These are phyloP conservation scores for Drosophila navojoa DNA, from an alignment of 1,140 invertebrate species.

Conservation along the genomic window DNA sequence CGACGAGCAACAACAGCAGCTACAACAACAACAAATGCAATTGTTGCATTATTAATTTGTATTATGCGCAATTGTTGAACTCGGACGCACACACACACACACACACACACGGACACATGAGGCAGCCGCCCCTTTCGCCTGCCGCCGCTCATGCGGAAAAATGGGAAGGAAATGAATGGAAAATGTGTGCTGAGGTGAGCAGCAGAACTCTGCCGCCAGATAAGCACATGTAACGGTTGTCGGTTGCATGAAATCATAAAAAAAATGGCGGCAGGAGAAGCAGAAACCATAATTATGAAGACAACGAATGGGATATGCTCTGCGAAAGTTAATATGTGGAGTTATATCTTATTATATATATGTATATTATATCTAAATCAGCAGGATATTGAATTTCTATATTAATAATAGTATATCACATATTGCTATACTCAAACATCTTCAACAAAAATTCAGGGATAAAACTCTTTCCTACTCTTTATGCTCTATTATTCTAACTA, in stretches of 20 bases:
- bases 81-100: constrained; percentile 14
- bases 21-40: constrained; percentile 58
- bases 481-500: too few species aligned
- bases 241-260: constrained; percentile 53
- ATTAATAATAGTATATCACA: too few species aligned
- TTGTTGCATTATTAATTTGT: constrained; percentile 83
- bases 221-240: constrained; percentile 70
- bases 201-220: constrained; percentile 44
- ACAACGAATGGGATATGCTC: background rate
- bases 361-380: too few species aligned
- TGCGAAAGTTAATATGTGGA: too few species aligned
- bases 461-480: too few species aligned
- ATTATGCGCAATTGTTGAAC: constrained; percentile 78
- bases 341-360: too few species aligned
- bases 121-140: background rate
- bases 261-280: background rate
- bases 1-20: constrained; percentile 29
- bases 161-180: constrained; percentile 49
- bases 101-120: constrained; percentile 12
- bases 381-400: too few species aligned
- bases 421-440: too few species aligned
- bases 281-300: background rate
- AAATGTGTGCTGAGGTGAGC: constrained; percentile 35
- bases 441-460: too few species aligned
- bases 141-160: constrained; percentile 65